Evolutionary conservation across 2,797 vertebrate species (phyloP), one percentile per base, ranked within the genome.

Genomic region (Coilia nasus): DNA sequence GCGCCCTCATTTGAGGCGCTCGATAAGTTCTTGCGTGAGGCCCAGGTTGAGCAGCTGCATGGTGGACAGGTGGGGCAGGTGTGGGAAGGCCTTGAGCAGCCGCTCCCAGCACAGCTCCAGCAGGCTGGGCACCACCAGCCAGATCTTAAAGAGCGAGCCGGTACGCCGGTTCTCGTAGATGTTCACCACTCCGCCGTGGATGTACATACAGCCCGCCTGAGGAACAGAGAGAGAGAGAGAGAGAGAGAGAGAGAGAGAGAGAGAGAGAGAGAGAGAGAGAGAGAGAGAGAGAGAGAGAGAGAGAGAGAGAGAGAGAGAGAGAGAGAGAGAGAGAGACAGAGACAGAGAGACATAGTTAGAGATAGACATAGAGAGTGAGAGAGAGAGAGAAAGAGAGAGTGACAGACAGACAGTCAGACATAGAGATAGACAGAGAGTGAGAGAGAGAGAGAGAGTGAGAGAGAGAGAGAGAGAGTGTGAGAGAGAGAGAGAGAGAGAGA

Each of bases 61-160:
- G 88, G 96, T 93, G 87, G 96, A 94, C 78, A 99, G 96, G 21
- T 94, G 93, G 56, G 97, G 93, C 78, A 99, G 90, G 60, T 97
- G 97, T 12, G 98, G 98, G 91, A 97, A 99, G 54, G 94, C 95
- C 14, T 94, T 95, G 28, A 99, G 96, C 7, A 99, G 96, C 91
- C 95, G 97, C 93, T 99, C 98, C 98, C 98, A 99, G 0, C 97
- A 97, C 82, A 99, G 96, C 96, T 99, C 98, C 95, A 99, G 94
- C 88, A 99, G 94, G 89, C 97, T 99, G 90, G 98, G 98, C 0
- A 98, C 97, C 78, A 96, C 96, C 91, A 99, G 96, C 98, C 98
- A 99, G 93, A 99, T 99, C 95, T 98, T 99, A 94, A 99, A 99
- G 86, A 99, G 93, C 17, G 98, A 99, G 88, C 97, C 98, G 94